phyloP scores from a whole-genome alignment of 92 coral and sea anemone genomes.

The Muricea muricata region DNA sequence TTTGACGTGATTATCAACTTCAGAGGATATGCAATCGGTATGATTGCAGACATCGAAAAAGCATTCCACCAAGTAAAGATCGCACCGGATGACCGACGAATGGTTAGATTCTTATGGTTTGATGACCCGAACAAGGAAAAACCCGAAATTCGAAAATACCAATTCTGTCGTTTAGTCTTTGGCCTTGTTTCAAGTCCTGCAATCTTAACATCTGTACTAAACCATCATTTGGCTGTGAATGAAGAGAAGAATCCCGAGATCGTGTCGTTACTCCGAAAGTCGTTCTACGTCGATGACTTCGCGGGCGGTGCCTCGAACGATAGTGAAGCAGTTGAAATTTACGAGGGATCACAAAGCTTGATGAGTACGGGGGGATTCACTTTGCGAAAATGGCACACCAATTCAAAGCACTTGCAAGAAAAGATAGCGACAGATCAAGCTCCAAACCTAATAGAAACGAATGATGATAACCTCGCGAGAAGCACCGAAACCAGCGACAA shows the following conservation, averaged over 20 bases:
- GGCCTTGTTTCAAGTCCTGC: conserved; percentile 41
- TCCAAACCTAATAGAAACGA: not conserved
- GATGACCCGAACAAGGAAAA: conserved; percentile 23
- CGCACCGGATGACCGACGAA: no score
- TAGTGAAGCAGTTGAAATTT: conserved; percentile 28
- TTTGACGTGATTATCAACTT: conserved; percentile 15
- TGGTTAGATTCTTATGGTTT: conserved; percentile 38
- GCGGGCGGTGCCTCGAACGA: conserved; percentile 29
- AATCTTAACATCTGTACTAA: conserved; percentile 32
- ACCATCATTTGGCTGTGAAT: conserved; percentile 39
- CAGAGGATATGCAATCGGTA: conserved; percentile 30
- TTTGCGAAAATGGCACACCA: conserved; percentile 49
- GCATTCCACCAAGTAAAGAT: conserved; percentile 29
- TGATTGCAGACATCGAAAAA: conserved; percentile 22
- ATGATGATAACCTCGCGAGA: not conserved
- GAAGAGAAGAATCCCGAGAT: conserved; percentile 30
- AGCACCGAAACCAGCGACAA: not conserved
- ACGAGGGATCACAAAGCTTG: conserved; percentile 16
- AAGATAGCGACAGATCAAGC: not conserved
- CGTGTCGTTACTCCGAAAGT: conserved; percentile 5
- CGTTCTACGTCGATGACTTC: conserved; percentile 42
- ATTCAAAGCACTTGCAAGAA: conserved; percentile 19
- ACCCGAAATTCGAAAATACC: conserved; percentile 44
- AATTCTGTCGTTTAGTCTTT: conserved; percentile 42
- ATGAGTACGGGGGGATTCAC: conserved; percentile 43